These are phyloP conservation scores for Linepithema humile DNA, from an alignment of 1,140 invertebrate species.

Conservation along the genomic window DNA sequence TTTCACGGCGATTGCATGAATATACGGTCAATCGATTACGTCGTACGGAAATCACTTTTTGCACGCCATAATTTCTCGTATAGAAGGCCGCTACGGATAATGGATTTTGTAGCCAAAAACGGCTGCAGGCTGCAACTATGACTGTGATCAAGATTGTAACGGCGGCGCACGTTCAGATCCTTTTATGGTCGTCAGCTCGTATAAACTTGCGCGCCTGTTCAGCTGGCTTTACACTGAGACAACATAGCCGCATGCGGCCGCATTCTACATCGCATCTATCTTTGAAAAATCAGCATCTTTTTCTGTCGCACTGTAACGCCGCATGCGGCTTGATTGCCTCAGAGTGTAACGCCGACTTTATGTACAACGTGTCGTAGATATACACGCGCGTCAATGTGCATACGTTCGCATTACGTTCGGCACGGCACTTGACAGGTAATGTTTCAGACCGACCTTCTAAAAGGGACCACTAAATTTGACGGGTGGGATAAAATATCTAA, in stretches of 20 bases:
- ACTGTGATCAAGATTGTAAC: conserved; percentile 14
- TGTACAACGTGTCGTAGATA: background rate
- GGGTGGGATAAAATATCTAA: conserved; percentile 41
- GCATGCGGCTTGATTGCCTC: too few relatives aligned
- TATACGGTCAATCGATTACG: conserved; percentile 40
- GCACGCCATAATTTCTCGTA: background rate
- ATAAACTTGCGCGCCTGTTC: conserved; percentile 13
- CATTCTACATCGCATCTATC: too few relatives aligned
- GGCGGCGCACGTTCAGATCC: conserved; percentile 22
- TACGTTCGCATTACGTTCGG: background rate
- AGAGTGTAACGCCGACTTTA: too few relatives aligned
- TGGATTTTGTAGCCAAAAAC: too few relatives aligned
- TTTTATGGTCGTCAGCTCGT: conserved; percentile 42
- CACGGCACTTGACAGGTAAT: conserved; percentile 29
- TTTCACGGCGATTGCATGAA: conserved; percentile 19
- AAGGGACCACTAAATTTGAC: conserved; percentile 36
- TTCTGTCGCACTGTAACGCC: too few relatives aligned
- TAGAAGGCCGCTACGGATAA: too few relatives aligned
- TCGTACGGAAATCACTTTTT: conserved; percentile 9
- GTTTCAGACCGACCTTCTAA: conserved; percentile 10
- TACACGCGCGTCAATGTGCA: conserved; percentile 10
- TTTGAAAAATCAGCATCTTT: too few relatives aligned
- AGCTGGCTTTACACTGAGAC: too few relatives aligned
- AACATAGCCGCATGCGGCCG: too few relatives aligned
- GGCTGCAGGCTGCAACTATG: background rate